These are phyloP conservation scores for Drosophila parthenogenetica DNA, from an alignment of 2,888 invertebrate genomes.

Conservation along the genomic window DNA sequence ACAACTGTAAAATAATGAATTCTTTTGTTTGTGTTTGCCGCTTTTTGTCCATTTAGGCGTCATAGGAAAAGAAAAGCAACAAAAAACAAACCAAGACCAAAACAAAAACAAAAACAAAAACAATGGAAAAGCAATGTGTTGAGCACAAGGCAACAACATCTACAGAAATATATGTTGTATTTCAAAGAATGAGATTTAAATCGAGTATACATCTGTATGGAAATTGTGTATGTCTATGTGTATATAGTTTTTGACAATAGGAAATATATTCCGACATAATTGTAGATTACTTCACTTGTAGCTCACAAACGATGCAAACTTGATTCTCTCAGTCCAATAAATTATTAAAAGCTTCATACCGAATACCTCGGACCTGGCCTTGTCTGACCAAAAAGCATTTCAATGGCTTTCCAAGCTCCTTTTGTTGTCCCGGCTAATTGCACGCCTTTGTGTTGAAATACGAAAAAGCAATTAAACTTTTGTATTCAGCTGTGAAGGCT, in stretches of 20 bases:
- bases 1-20: conserved; percentile 78
- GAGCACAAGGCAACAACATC: conserved; percentile 11
- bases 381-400: conserved; percentile 20
- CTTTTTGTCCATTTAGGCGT: conserved; percentile 40
- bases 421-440: conserved; percentile 64
- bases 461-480: conserved; percentile 75
- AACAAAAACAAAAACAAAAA: conserved; percentile 19
- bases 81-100: conserved; percentile 41
- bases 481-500: conserved; percentile 64
- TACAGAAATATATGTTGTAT: conserved; percentile 10
- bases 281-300: conserved; percentile 31
- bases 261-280: conserved; percentile 22
- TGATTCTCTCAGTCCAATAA: conserved; percentile 36
- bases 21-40: conserved; percentile 71
- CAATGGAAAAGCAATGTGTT: conserved; percentile 2
- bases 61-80: conserved; percentile 39
- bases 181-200: conserved; percentile 41
- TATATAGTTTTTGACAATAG: conserved; percentile 47
- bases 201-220: conserved; percentile 46
- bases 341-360: conserved; percentile 41
- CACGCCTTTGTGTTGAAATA: conserved; percentile 64
- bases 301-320: conserved; percentile 17
- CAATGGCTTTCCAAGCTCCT: conserved; percentile 28
- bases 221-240: conserved; percentile 22
- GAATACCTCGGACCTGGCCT: conserved; percentile 2